Evolutionary conservation across 1,140 invertebrate species (phyloP).

Genomic region (Drosophila lowei): DNA sequence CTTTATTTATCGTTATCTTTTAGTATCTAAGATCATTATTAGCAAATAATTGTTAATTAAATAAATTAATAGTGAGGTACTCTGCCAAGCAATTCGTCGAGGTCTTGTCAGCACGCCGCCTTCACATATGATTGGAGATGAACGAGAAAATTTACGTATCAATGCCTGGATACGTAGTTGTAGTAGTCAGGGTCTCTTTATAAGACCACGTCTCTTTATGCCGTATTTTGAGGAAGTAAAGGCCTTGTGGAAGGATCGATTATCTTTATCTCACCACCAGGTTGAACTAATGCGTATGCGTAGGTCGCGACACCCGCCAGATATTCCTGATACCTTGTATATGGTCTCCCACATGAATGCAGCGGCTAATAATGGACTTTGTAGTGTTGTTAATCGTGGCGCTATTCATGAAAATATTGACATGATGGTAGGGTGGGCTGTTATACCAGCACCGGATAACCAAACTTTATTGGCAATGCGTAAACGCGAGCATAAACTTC

Average conservation of each 20-base stretch:
- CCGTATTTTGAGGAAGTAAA: conserved; percentile 97
- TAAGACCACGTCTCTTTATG: conserved; percentile 94
- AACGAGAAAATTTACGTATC: conserved; percentile 88
- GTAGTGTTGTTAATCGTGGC: conserved; percentile 84
- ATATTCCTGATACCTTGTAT: conserved; percentile 96
- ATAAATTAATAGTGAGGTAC: too few relatives aligned
- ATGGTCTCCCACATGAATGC: conserved; percentile 88
- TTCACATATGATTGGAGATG: conserved; percentile 92
- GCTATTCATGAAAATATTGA: conserved; percentile 86
- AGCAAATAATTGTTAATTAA: too few relatives aligned
- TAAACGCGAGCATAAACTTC: conserved; percentile 92
- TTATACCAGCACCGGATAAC: conserved; percentile 88
- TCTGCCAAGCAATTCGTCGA: too few relatives aligned
- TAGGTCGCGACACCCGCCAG: conserved; percentile 87
- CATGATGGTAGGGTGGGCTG: conserved; percentile 85
- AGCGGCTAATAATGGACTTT: conserved; percentile 83
- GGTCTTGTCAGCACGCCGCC: too few relatives aligned
- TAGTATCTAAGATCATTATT: too few relatives aligned
- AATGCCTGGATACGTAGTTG: conserved; percentile 93
- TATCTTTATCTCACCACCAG: conserved; percentile 86
- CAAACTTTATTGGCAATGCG: conserved; percentile 92
- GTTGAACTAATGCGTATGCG: conserved; percentile 90
- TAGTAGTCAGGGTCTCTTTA: conserved; percentile 91
- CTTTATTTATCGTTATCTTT: too few relatives aligned
- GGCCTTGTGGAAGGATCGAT: conserved; percentile 92